A percentile compares a stretch with the other conserved stretches of the same genome.
These are phyloP conservation scores for Diuraphis noxia DNA, from an alignment of 1,140 invertebrate genomes.

Conservation along the genomic window DNA sequence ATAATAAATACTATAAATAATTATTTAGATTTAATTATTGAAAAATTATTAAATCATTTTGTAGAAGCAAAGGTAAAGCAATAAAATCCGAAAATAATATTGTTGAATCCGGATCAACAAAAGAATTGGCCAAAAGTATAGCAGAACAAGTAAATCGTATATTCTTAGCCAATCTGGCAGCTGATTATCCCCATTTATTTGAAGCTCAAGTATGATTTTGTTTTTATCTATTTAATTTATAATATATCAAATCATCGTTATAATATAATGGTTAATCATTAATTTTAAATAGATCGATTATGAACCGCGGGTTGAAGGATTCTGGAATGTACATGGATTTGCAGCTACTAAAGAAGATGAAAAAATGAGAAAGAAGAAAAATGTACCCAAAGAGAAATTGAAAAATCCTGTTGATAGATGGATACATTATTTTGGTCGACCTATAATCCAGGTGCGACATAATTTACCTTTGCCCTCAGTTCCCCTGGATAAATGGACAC, in stretches of 20 bases:
- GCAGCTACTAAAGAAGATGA: slow-evolving; percentile 61
- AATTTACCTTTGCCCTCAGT: slow-evolving; percentile 64
- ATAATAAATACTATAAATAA: neutral
- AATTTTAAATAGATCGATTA: slow-evolving; percentile 66
- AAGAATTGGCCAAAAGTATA: slow-evolving; percentile 63
- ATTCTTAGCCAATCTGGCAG: slow-evolving; percentile 65
- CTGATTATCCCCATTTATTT: slow-evolving; percentile 66
- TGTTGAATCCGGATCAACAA: slow-evolving; percentile 60
- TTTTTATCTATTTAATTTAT: neutral
- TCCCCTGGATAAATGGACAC: neutral
- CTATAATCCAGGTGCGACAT: slow-evolving; percentile 70
- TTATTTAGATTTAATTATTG: neutral
- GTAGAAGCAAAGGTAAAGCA: neutral
- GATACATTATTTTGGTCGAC: slow-evolving; percentile 70
- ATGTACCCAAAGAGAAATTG: slow-evolving; percentile 60
- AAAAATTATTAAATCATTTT: slow-evolving; percentile 10
- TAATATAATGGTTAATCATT: neutral
- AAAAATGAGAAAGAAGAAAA: slow-evolving; percentile 55
- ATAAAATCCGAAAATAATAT: slow-evolving; percentile 58
- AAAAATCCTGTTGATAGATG: slow-evolving; percentile 66
- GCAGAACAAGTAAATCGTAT: slow-evolving; percentile 72
- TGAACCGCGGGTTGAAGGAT: slow-evolving; percentile 76
- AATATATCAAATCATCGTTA: neutral
- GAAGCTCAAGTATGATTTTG: slow-evolving; percentile 63
- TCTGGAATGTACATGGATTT: slow-evolving; percentile 76